These are phyloP conservation scores for Paramormyrops hopkinsi DNA, from an alignment of 2,797 vertebrate genomes.

Conservation along the genomic window DNA sequence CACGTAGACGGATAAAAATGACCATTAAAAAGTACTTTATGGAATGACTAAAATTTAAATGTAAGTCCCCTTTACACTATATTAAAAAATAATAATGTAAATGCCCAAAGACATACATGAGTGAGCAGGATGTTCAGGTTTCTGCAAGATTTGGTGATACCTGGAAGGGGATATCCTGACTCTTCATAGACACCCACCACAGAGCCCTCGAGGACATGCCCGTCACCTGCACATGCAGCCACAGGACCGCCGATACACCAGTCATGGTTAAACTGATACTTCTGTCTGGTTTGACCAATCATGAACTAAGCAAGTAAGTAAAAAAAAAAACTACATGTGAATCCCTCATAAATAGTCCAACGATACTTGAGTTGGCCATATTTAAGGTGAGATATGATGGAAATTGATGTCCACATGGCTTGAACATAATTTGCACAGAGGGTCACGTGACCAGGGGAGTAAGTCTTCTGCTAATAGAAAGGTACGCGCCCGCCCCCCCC, in stretches of 20 bases:
- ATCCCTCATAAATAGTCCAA: neutral
- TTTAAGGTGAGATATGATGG: neutral
- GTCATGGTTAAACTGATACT: neutral
- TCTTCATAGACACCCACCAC: slow-evolving; percentile 44
- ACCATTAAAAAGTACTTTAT: neutral
- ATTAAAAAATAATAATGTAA: neutral
- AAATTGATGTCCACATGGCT: neutral
- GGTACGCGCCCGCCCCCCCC: neutral
- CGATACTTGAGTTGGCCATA: neutral
- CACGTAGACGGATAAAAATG: neutral
- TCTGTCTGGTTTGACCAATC: neutral
- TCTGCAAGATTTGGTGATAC: slow-evolving; percentile 36
- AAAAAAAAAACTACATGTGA: neutral
- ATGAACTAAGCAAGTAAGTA: neutral
- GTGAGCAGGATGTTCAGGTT: neutral
- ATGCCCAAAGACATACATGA: neutral
- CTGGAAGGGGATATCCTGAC: slow-evolving; percentile 46
- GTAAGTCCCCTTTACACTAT: neutral
- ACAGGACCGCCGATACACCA: neutral
- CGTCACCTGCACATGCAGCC: slow-evolving; percentile 50
- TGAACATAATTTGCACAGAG: neutral
- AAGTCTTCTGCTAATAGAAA: neutral
- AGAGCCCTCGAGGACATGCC: slow-evolving; percentile 53
- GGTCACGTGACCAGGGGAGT: neutral
- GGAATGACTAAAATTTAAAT: neutral